Evolutionary conservation across 2,797 vertebrate genomes (phyloP), one percentile per base, ranked within the genome.

Genomic region (Lacerta bilineata): DNA sequence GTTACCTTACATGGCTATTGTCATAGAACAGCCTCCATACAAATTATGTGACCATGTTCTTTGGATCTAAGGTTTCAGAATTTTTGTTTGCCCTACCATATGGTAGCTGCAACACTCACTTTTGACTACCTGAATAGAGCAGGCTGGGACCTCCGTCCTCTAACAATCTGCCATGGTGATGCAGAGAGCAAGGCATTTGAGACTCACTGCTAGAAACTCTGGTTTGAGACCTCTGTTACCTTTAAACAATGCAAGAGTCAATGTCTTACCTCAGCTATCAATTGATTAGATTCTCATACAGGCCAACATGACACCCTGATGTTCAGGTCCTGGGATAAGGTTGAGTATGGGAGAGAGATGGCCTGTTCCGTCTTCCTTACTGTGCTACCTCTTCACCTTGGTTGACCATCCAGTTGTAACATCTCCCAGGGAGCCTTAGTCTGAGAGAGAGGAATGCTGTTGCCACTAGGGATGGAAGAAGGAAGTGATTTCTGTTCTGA

Each of bases 1-100:
- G 88, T 84, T 88, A 93, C 61, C 83, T 0, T 5, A 93, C 81
- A 93, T 90, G 87, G 88, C 72, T 81, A n/a, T 75, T 83, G 33
- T 41, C 11, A 41, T 61, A 83, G 41, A 1, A 29, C 20, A 76
- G 41, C 9, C n/a, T 64, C 25, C 7, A 7, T 29, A 27, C 61
- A 88, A 93, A 72, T 64, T 29, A 5, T 78, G 69, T 25, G 46
- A 4, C 36, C 85, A 2, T 87, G 74, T 86, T 83, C 41, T 80
- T 78, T 87, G 80, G 84, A 92, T 46, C 71, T 0, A 3, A 29
- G 33, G 17, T 76, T 83, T 83, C 71, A 87, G 69, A 87, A 81
- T 25, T 27, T 41, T 17, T 41, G 17, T 68, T 33, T 71, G 46
- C 10, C 5, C 69, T 72, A 50, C 23, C 18, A 75, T 41, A 8